Conservation (phyloP, 64 coral and sea anemone genomes). For the Dendrophyllia cribrosa region DNA sequence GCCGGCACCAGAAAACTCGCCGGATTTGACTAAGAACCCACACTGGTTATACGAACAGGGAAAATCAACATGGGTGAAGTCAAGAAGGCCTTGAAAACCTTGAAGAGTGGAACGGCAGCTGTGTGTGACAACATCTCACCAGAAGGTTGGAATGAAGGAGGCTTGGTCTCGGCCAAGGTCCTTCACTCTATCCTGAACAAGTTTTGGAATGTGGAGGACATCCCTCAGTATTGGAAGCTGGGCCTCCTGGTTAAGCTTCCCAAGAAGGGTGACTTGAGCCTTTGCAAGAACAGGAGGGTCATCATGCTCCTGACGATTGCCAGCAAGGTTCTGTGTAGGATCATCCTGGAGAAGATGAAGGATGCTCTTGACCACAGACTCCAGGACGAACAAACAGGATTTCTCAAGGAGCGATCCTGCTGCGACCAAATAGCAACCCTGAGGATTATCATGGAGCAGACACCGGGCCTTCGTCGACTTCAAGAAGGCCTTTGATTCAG, state of each 20-base stretch:
- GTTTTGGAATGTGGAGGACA: not conserved
- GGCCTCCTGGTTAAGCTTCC: not conserved
- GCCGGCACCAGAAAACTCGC: too few species aligned
- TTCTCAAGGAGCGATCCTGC: not conserved
- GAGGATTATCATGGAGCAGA: slow-evolving; percentile 20
- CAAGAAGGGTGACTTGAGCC: not conserved
- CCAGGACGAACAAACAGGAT: not conserved
- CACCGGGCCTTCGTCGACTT: slow-evolving; percentile 22
- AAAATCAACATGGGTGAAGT: too few species aligned
- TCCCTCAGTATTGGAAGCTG: slow-evolving; percentile 5
- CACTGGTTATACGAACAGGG: too few species aligned
- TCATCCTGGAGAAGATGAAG: slow-evolving; percentile 25
- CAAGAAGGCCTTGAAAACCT: not conserved
- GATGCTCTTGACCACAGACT: not conserved
- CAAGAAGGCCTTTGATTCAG: not conserved
- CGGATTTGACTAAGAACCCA: too few species aligned
- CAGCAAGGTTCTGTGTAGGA: slow-evolving; percentile 21
- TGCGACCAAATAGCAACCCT: slow-evolving; percentile 19
- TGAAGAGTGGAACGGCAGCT: not conserved
- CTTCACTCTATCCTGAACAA: not conserved
- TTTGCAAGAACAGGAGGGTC: not conserved
- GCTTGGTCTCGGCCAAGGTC: too few species aligned
- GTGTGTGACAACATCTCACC: not conserved
- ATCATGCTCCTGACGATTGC: slow-evolving; percentile 15
- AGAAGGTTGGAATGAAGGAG: slow-evolving; percentile 23